These are phyloP conservation scores for Lerista edwardsae DNA, from an alignment of 2,797 vertebrate genomes.

Conservation along the genomic window DNA sequence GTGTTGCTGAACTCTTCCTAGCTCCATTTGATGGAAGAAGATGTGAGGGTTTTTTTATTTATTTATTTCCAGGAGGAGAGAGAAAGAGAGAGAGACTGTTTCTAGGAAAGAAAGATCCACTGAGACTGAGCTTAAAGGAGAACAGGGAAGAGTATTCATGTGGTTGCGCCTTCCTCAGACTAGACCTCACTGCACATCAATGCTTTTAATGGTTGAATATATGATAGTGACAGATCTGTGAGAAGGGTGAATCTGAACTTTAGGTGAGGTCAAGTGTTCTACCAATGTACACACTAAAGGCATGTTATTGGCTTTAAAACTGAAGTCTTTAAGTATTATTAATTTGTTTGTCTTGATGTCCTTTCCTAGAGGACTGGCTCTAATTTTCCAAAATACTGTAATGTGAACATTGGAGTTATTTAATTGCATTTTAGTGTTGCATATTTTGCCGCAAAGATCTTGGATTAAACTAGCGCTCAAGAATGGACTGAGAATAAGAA, in stretches of 20 bases:
- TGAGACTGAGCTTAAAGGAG: too few relatives aligned
- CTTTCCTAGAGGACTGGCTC: neutral
- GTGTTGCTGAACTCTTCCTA: too few relatives aligned
- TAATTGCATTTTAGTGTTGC: slow-evolving; percentile 34
- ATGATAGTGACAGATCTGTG: too few relatives aligned
- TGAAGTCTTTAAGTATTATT: neutral
- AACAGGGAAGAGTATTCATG: too few relatives aligned
- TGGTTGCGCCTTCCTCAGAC: too few relatives aligned
- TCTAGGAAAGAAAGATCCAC: too few relatives aligned
- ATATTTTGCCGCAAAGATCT: slow-evolving; percentile 32
- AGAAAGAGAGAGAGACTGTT: too few relatives aligned
- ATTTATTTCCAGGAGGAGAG: too few relatives aligned
- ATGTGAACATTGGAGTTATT: slow-evolving; percentile 16
- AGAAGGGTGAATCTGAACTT: too few relatives aligned
- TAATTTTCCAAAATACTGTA: neutral
- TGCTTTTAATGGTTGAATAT: neutral
- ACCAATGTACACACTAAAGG: neutral
- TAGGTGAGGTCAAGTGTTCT: neutral
- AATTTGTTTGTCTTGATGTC: neutral
- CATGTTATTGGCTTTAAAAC: neutral
- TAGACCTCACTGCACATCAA: too few relatives aligned
- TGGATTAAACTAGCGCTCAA: slow-evolving; percentile 40
- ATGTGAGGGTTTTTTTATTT: too few relatives aligned
- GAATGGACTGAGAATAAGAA: slow-evolving; percentile 25
- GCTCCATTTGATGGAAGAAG: too few relatives aligned